Evolutionary conservation across 2,797 vertebrate genomes (phyloP).

Genomic region (Gouania willdenowi): DNA sequence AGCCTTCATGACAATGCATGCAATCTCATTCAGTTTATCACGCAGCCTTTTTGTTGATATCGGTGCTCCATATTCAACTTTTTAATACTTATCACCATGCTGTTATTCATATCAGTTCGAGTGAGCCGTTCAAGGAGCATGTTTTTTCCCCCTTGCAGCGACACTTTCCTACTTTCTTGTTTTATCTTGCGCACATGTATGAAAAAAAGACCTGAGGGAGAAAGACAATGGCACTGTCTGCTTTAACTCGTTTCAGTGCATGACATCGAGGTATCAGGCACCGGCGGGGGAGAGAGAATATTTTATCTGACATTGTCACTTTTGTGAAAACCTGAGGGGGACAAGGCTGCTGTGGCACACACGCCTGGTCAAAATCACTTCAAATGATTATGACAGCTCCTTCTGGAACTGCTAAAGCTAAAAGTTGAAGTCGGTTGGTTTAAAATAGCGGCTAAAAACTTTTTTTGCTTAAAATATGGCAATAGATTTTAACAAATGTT

Average conservation of each 20-base stretch:
- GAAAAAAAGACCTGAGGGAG: constrained; percentile 68
- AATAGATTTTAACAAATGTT: no score
- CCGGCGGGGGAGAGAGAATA: constrained; percentile 57
- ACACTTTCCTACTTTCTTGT: constrained; percentile 52
- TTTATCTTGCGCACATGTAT: constrained; percentile 66
- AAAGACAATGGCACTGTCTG: constrained; percentile 66
- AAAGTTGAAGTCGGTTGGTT: constrained; percentile 15
- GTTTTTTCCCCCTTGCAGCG: constrained; percentile 41
- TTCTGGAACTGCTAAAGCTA: constrained; percentile 18
- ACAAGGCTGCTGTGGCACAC: constrained; percentile 54
- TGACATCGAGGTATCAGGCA: constrained; percentile 60
- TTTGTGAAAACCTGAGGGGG: constrained; percentile 53
- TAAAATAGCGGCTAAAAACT: constrained; percentile 1
- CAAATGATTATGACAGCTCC: constrained; percentile 43
- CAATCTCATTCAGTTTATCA: constrained; percentile 58
- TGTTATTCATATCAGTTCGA: constrained; percentile 61
- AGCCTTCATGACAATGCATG: constrained; percentile 36
- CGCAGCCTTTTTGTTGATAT: constrained; percentile 42
- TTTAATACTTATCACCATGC: constrained; percentile 58
- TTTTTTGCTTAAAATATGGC: no score
- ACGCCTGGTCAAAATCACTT: constrained; percentile 65
- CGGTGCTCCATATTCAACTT: constrained; percentile 46
- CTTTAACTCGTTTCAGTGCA: constrained; percentile 64
- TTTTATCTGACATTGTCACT: constrained; percentile 74
- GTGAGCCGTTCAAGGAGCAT: constrained; percentile 56